Evolutionary conservation across 1,140 invertebrate species (phyloP), one percentile per base, ranked within the genome.

Genomic region (Acyrthosiphon pisum): DNA sequence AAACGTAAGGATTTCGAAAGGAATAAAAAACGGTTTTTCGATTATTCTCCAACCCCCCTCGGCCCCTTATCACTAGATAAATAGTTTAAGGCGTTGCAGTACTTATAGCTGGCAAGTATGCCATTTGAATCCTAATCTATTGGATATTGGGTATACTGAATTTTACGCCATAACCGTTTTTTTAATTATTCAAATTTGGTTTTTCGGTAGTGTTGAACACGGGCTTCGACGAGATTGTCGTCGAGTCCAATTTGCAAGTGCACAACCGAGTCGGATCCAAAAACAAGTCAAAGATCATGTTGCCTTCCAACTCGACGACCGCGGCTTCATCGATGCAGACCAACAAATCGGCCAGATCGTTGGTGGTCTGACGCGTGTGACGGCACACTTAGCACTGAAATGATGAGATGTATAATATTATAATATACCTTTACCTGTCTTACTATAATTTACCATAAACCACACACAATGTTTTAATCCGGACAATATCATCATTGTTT

Each of bases 211-310:
- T 56, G 23, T 81, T 93, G 23, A 93, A 86, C 48, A 22, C 14
- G 9, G 91, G 81, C 6, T 93, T 86, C 18, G 91, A 93, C 91
- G 91, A 93, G 35, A 93, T 93, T 18, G 91, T 93, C n/a, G 91
- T 93, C 20, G 91, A 93, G 23, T 93, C 91, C 0, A 93, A 93
- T 23, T 22, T 93, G 26, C 91, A 93, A 44, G 91, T 93, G 48
- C 91, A 93, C 81, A 93, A 84, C 81, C 91, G 91, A 22, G 91
- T 44, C 8, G 91, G 48, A 26, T 84, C 76, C 11, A 93, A 93
- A 56, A 93, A 86, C 81, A 86, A 86, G n/a, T 93, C 91, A 8
- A 93, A 93, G 44, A 93, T 93, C 20, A 86, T 56, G 91, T 41
- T 93, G 44, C 91, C 91, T 1, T 93, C 91, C 8, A 93, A 93